Evolutionary conservation across 2,797 vertebrate species (phyloP).

Genomic region (Myripristis murdjan): DNA sequence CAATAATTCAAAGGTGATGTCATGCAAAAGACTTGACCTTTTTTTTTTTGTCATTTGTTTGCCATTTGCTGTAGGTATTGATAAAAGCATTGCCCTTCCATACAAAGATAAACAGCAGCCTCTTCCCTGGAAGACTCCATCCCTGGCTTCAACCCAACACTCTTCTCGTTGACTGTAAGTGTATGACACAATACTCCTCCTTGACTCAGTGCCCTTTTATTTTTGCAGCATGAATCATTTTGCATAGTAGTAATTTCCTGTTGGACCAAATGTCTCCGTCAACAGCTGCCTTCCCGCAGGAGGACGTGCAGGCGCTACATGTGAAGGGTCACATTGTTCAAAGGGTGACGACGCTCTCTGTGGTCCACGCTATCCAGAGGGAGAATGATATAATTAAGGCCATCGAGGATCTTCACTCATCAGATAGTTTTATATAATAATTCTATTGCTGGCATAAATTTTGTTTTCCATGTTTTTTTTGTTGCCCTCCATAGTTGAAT

Average conservation of each 20-base stretch:
- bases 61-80: conserved; percentile 86
- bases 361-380: conserved; percentile 85
- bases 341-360: conserved; percentile 80
- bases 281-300: conserved; percentile 85
- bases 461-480: neutral
- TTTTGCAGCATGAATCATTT: neutral
- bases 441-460: neutral
- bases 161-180: conserved; percentile 84
- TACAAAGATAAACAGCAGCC: conserved; percentile 87
- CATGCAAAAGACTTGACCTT: neutral
- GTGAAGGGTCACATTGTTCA: conserved; percentile 79
- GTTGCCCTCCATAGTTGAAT: neutral
- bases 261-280: neutral
- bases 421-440: neutral
- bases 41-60: neutral
- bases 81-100: conserved; percentile 83
- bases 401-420: conserved; percentile 78
- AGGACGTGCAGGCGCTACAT: conserved; percentile 78
- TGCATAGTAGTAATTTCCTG: neutral
- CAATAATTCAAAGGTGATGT: neutral
- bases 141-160: conserved; percentile 81
- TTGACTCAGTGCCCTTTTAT: conserved; percentile 13
- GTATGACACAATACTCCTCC: neutral
- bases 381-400: conserved; percentile 86
- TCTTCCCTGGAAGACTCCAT: conserved; percentile 83